Conservation (phyloP, 2,888 invertebrate genomes). For the Oxyscelio sp. region DNA sequence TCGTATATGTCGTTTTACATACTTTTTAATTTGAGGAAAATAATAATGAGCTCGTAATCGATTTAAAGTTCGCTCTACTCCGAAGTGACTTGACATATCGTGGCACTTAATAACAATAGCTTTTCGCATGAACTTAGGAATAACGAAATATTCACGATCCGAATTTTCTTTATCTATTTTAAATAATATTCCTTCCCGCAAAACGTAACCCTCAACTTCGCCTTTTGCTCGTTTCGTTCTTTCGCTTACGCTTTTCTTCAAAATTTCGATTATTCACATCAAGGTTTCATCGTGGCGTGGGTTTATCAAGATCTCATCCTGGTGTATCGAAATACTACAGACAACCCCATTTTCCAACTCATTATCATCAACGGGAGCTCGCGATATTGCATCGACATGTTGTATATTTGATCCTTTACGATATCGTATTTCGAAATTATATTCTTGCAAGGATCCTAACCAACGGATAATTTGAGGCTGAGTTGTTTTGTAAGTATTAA, state of each 20-base stretch:
- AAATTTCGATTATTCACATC: not conserved
- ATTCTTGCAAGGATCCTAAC: not conserved
- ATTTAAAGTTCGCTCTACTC: constrained; percentile 61
- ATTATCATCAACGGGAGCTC: not conserved
- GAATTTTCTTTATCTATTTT: not conserved
- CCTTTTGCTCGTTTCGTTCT: constrained; percentile 1
- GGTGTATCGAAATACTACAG: not conserved
- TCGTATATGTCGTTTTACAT: constrained; percentile 14
- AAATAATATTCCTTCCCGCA: not conserved
- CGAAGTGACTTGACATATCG: constrained; percentile 72
- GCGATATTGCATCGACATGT: not conserved
- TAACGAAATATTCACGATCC: constrained; percentile 10
- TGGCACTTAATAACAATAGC: constrained; percentile 55
- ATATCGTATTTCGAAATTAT: not conserved
- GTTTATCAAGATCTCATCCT: constrained; percentile 6
- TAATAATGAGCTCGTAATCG: constrained; percentile 15
- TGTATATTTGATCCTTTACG: not conserved
- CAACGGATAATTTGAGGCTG: not conserved
- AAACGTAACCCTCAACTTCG: not conserved
- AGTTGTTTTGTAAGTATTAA: not conserved
- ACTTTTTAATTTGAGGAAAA: not conserved
- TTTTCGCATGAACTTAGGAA: constrained; percentile 31
- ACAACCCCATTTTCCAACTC: not conserved
- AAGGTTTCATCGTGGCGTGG: not conserved
- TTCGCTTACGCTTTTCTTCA: not conserved